phyloP scores from a whole-genome alignment of 2,113 vertebrate genomes.

The Motacilla tschutschensis region DNA sequence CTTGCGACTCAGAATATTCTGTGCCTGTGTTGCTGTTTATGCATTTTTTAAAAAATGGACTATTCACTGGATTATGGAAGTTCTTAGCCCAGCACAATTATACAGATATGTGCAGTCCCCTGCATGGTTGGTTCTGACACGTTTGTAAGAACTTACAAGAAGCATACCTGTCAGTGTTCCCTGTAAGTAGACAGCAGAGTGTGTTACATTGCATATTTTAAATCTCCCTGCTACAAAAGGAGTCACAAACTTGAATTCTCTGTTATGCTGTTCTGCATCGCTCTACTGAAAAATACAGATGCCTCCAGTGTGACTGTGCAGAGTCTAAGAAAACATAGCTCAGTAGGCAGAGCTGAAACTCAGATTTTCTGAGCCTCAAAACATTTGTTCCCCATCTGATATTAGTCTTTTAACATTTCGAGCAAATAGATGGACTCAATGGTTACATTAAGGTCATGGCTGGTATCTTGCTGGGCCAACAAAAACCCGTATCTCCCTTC shows the following conservation, averaged over 20 bases:
- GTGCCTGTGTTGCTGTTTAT: not conserved
- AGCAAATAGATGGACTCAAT: not conserved
- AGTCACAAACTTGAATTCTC: not conserved
- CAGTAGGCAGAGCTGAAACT: not conserved
- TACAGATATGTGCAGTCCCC: not conserved
- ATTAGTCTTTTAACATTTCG: not conserved
- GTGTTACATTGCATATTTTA: not conserved
- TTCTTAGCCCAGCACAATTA: not conserved
- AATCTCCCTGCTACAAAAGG: not conserved
- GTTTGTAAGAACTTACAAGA: not conserved
- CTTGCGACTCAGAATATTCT: not conserved
- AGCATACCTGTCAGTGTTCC: not conserved
- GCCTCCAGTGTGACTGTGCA: not conserved
- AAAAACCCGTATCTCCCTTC: not conserved
- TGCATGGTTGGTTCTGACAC: fast-evolving
- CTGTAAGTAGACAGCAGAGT: not conserved
- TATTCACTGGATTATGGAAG: not conserved
- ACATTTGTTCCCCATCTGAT: not conserved
- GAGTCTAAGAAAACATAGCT: not conserved
- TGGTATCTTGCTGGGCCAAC: not conserved
- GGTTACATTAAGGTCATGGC: not conserved
- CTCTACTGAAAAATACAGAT: not conserved
- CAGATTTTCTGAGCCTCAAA: not conserved
- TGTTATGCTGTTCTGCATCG: not conserved
- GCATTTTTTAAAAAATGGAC: not conserved